Evolutionary conservation across 2,888 invertebrate genomes (phyloP), one percentile per base, ranked within the genome.

Genomic region (Eucriotettix oculatus): DNA sequence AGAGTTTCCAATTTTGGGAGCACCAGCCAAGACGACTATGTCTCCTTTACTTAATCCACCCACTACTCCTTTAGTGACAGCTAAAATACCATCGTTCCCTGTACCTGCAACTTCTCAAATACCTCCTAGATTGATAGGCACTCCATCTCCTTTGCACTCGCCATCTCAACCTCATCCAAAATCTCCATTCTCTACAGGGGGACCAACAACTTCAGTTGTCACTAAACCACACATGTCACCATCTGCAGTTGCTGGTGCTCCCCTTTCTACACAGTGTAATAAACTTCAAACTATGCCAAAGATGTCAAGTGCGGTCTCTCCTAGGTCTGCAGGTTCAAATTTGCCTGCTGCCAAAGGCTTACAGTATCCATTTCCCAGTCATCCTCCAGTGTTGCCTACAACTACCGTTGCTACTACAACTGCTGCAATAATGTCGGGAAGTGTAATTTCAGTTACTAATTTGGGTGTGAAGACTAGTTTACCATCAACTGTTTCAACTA

Each of bases 301-400:
- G 57, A 55, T 62, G 48, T 42, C 61, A 17, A 56, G 56, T n/a
- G 58, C 64, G 43, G 58, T 57, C 10, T 60, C 61, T 14, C 61
- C 63, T 14, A 48, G 57, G 42, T 56, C 60, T 43, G 58, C 61
- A 16, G 61, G 63, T 55, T 60, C 69, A 65, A 67, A 73, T 68
- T 60, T 68, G 64, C 66, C 74, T 68, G 61, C 78, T 70, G 70
- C 76, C 68, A 78, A 84, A 72, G 78, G 82, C 65, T 76, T 85
- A 66, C 88, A 85, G 72, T 88, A 86, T 75, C 88, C 87, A 57
- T 87, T 86, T 75, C 87, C 87, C 66, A 84, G 83, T 71, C 87
- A 87, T 74, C 86, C 85, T 68, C 85, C 86, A 60, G 72, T 77
- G 64, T 71, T 71, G 62, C 67, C 70, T 55, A 66, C 69, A 42